A percentile compares a stretch with the other conserved stretches of the same genome.
These are phyloP conservation scores for Gryllus longicercus DNA, from an alignment of 2,888 invertebrate genomes.

Conservation along the genomic window DNA sequence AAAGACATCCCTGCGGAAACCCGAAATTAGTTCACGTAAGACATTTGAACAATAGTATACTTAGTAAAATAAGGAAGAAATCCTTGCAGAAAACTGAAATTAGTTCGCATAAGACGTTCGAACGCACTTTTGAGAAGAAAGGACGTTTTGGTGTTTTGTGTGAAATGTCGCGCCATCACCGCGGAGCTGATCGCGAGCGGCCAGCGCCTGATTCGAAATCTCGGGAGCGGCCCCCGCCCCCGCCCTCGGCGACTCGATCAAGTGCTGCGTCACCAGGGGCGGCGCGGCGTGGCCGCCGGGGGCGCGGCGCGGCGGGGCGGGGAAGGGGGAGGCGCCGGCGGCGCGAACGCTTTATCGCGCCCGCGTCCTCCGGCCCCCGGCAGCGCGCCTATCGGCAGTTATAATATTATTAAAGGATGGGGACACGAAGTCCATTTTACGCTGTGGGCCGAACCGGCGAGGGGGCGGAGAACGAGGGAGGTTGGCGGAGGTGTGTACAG, in stretches of 20 bases:
- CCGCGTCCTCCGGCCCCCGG: neutral
- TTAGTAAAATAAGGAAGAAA: too few relatives aligned
- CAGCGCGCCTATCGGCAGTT: neutral
- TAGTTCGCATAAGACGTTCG: too few relatives aligned
- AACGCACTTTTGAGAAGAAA: too few relatives aligned
- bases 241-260: neutral
- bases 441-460: neutral
- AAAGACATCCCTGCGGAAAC: too few relatives aligned
- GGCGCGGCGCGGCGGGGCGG: neutral
- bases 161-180: neutral
- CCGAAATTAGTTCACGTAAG: too few relatives aligned
- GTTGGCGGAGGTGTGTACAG: too few relatives aligned
- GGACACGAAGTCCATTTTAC: neutral
- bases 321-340: neutral
- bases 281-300: neutral
- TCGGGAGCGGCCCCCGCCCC: constrained; percentile 12
- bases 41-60: too few relatives aligned
- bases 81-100: too few relatives aligned
- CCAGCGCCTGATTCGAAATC: neutral
- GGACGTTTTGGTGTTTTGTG: too few relatives aligned
- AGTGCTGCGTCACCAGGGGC: neutral
- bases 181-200: neutral
- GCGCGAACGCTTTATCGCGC: neutral
- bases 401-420: neutral
- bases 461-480: too few relatives aligned